Conservation (phyloP, 2,888 invertebrate genomes). For the Drosophila nr. perissopoda region DNA sequence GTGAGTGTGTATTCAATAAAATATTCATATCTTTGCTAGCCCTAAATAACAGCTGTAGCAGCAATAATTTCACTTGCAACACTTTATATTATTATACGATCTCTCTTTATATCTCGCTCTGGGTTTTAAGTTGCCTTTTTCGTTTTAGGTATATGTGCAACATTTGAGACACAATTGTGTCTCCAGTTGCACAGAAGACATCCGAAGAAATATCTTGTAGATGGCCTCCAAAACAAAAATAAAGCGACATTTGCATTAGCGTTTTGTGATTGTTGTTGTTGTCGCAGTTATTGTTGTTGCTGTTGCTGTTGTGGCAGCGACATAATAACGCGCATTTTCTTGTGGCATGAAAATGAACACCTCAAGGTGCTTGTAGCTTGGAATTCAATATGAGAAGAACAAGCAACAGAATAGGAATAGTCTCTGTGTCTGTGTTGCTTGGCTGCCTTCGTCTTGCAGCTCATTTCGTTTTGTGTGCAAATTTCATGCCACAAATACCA, state of each 20-base stretch:
- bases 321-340: constrained; percentile 79
- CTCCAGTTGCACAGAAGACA: constrained; percentile 58
- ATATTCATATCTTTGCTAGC: constrained; percentile 63
- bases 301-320: constrained; percentile 28
- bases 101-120: neutral
- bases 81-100: neutral
- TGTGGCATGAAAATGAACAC: constrained; percentile 80
- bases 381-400: constrained; percentile 76
- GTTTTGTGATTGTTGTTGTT: constrained; percentile 2
- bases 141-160: constrained; percentile 41
- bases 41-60: constrained; percentile 18
- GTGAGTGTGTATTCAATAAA: constrained; percentile 65
- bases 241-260: constrained; percentile 52
- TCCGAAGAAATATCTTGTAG: constrained; percentile 60
- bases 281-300: neutral
- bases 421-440: constrained; percentile 23
- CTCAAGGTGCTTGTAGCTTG: constrained; percentile 72
- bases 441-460: constrained; percentile 44
- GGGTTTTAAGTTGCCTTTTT: constrained; percentile 31
- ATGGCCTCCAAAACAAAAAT: constrained; percentile 59
- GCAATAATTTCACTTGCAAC: constrained; percentile 20
- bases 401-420: constrained; percentile 39
- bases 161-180: constrained; percentile 40
- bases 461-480: constrained; percentile 75
- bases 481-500: constrained; percentile 80